These are phyloP conservation scores for Nebria ingens DNA, from an alignment of 1,140 invertebrate species.

Conservation along the genomic window DNA sequence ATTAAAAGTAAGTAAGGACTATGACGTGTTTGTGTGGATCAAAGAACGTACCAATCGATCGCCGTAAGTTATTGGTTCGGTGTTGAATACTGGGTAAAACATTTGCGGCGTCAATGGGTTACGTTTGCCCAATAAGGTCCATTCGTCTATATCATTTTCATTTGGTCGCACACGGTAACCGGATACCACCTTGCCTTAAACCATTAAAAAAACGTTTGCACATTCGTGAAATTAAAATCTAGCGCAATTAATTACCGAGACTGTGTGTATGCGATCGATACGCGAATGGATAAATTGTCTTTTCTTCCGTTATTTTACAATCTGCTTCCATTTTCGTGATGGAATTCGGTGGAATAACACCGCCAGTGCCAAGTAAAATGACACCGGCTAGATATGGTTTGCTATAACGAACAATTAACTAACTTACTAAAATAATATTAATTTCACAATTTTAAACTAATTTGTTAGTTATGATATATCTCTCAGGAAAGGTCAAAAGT, in stretches of 20 bases:
- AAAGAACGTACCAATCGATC: slow-evolving; percentile 58
- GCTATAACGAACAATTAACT: not conserved
- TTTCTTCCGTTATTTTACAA: slow-evolving; percentile 69
- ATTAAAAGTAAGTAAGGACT: not conserved
- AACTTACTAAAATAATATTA: slow-evolving; percentile 1
- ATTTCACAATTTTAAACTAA: too few relatives aligned
- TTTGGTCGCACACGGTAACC: slow-evolving; percentile 69
- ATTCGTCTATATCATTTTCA: slow-evolving; percentile 48
- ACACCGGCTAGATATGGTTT: slow-evolving; percentile 74
- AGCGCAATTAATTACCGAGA: slow-evolving; percentile 48
- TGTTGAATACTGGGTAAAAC: slow-evolving; percentile 81
- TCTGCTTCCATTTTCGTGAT: slow-evolving; percentile 81
- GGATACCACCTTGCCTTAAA: slow-evolving; percentile 56
- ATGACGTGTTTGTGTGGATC: slow-evolving; percentile 2
- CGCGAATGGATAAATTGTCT: slow-evolving; percentile 86
- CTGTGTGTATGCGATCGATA: slow-evolving; percentile 90
- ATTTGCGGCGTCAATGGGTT: slow-evolving; percentile 90
- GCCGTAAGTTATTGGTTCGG: slow-evolving; percentile 46
- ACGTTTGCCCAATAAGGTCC: slow-evolving; percentile 81
- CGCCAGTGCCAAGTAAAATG: slow-evolving; percentile 72
- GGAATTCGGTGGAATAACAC: slow-evolving; percentile 56
- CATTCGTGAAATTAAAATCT: slow-evolving; percentile 4
- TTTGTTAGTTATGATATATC: too few relatives aligned
- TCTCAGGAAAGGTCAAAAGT: too few relatives aligned
- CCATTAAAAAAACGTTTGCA: slow-evolving; percentile 11